These are phyloP conservation scores for Ashinkailepas kermadecensis DNA, from an alignment of 2,888 invertebrate genomes.

Conservation along the genomic window DNA sequence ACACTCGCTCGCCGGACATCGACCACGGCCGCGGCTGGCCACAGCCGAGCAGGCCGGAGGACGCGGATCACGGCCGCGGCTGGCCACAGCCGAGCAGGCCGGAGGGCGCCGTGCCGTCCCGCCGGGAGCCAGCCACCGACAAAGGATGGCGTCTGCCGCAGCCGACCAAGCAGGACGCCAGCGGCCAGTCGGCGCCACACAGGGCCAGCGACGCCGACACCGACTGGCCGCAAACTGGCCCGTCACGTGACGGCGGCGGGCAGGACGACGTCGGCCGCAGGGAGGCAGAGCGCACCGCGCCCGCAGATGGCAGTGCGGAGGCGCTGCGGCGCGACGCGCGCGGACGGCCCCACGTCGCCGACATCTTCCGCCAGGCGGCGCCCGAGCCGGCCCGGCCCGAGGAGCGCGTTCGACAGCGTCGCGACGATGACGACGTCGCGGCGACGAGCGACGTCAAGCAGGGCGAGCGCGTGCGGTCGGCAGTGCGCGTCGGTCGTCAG, in stretches of 20 bases:
- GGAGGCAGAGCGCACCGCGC: not conserved
- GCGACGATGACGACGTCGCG: not conserved
- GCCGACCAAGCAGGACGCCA: not conserved
- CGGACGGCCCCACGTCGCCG: conserved; percentile 14
- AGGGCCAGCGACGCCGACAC: not conserved
- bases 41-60: not conserved
- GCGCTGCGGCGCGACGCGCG: not conserved
- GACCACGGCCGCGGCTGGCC: not conserved
- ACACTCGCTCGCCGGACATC: too few species aligned
- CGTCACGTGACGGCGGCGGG: not conserved
- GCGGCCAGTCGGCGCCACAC: not conserved
- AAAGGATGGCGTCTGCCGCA: not conserved
- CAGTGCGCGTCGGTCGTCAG: not conserved
- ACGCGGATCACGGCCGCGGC: not conserved
- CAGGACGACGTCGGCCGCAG: not conserved
- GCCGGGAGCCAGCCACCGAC: not conserved
- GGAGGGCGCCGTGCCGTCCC: not conserved
- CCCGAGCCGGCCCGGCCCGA: not conserved
- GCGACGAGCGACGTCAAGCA: not conserved
- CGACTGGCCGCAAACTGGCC: too few species aligned
- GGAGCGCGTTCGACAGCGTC: too few species aligned
- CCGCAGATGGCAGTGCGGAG: not conserved
- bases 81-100: not conserved
- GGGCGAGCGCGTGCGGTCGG: not conserved
- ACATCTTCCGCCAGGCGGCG: not conserved